Base-by-base conservation (phyloP, 1,140 invertebrate genomes). In the Drosophila pseudoananassae region DNA sequence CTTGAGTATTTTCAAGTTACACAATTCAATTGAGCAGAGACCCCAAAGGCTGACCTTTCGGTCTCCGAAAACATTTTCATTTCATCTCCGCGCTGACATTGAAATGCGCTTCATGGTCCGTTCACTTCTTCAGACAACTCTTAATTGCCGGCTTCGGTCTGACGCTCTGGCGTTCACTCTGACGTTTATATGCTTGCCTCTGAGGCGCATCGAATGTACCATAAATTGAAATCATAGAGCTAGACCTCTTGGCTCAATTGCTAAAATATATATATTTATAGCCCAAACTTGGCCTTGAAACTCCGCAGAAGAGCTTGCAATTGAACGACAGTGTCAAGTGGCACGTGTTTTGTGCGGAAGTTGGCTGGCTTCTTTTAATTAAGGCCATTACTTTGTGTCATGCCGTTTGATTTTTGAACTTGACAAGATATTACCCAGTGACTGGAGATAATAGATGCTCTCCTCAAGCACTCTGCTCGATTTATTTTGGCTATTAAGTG, bases 91-190 rank as follows among this genome's bases (percentile, higher is more conserved):
- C 7, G 50, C 65, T 87, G 83, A 88, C 83, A 87, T 87, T 87
- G 83, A 87, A 87, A 88, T 73, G 79, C 55, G 83, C 70, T 88
- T 87, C 83, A 88, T 72, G 83, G 83, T 87, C 78, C 78, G 66
- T 83, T 88, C 78, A 88, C 83, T 83, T 83, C 78, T 66, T 76
- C 15, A 70, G 38, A 53, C 40, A 43, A 43, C 64, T 76, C 61
- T 85, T 82, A 85, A 82, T 82, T 82, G 78, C 64, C 69, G 51
- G 76, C 70, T 64, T 40, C 20, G 43, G 45, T 54, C 65, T 54
- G 40, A 29, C 29, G 29, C 40, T 64, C 40, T 43, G 54, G 10
- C 33, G n/a, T n/a, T n/a, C n/a, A 10, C 10, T 54, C 25, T 50
- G n/a, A 33, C 17, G 23, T 10, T 31, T 49, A 27, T 20, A 43